Evolutionary conservation across 2,797 vertebrate genomes (phyloP).

Genomic region (Chloroceryle inda): DNA sequence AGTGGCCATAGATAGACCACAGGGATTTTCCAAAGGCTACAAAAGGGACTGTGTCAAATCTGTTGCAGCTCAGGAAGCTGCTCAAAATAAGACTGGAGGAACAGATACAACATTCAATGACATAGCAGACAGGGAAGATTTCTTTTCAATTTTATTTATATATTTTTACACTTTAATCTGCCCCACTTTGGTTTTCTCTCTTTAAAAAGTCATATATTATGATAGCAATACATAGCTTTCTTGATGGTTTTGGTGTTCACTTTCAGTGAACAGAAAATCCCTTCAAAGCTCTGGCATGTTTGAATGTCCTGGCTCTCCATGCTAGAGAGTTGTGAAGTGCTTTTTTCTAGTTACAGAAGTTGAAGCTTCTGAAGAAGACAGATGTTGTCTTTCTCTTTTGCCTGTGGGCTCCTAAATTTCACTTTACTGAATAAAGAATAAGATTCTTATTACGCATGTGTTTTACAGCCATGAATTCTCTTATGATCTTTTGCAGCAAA

Average conservation of each 20-base stretch:
- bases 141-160: background rate
- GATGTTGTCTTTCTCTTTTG: slow-evolving; percentile 1
- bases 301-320: background rate
- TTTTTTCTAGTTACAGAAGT: background rate
- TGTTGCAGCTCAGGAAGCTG: background rate
- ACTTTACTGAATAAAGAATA: slow-evolving; percentile 12
- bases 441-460: background rate
- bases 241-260: background rate
- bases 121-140: background rate
- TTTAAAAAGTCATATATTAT: background rate
- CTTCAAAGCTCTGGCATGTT: background rate
- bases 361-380: background rate
- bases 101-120: background rate
- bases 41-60: background rate
- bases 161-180: background rate
- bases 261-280: background rate
- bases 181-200: background rate
- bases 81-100: background rate
- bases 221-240: background rate
- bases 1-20: background rate
- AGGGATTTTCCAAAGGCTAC: background rate
- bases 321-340: background rate
- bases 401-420: slow-evolving; percentile 11
- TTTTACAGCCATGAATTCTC: background rate
- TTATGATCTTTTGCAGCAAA: background rate